Evolutionary conservation across 1,140 invertebrate species (phyloP).

Genomic region (Nephila pilipes): DNA sequence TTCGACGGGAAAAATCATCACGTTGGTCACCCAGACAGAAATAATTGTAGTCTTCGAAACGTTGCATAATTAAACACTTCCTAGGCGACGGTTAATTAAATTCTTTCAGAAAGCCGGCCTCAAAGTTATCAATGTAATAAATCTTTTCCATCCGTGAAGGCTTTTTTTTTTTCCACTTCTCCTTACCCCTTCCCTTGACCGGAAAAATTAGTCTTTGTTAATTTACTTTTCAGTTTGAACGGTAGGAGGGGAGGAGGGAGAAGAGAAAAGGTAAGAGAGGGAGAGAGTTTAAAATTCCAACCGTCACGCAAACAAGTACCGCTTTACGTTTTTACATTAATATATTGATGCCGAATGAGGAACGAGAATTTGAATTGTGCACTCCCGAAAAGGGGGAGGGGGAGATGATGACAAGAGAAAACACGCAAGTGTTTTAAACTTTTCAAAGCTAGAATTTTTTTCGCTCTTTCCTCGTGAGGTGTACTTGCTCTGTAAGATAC

Average conservation of each 20-base stretch:
- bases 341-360: constrained; percentile 24
- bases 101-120: constrained; percentile 59
- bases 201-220: constrained; percentile 72
- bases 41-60: constrained; percentile 67
- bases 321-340: neutral
- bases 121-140: constrained; percentile 76
- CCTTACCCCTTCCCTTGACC: constrained; percentile 20
- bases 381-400: neutral
- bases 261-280: neutral
- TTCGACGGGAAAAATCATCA: constrained; percentile 68
- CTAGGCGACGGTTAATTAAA: constrained; percentile 69
- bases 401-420: constrained; percentile 7
- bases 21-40: constrained; percentile 69
- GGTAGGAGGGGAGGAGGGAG: neutral
- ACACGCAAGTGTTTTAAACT: constrained; percentile 46
- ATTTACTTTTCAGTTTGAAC: constrained; percentile 66
- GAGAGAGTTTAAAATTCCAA: constrained; percentile 61
- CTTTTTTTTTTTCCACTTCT: constrained; percentile 41
- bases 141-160: constrained; percentile 48
- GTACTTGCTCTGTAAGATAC: too few relatives aligned
- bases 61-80: constrained; percentile 73
- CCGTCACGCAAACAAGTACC: neutral
- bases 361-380: constrained; percentile 20
- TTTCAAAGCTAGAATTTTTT: constrained; percentile 29
- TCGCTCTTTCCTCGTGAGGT: neutral